A percentile compares a stretch with the other conserved stretches of the same genome.
These are phyloP conservation scores for Phrynocephalus vlangalii DNA, from an alignment of 2,797 vertebrate genomes.

Conservation along the genomic window DNA sequence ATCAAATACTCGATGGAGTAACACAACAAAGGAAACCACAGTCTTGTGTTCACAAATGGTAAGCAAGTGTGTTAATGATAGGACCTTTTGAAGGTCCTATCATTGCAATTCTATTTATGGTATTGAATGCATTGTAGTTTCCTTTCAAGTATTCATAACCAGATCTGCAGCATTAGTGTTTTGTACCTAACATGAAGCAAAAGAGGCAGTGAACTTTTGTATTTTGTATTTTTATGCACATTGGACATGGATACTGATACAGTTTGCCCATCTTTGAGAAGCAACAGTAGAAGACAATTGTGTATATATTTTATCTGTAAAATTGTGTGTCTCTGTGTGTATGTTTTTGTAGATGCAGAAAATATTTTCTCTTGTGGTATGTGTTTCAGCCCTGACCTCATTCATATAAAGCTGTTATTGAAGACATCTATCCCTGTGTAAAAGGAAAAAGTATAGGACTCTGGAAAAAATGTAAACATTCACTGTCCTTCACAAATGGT, in stretches of 20 bases:
- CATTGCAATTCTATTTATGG: not conserved
- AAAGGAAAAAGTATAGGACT: not conserved
- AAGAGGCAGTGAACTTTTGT: too few species aligned
- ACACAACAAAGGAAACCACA: too few species aligned
- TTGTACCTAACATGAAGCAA: too few species aligned
- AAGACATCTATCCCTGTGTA: conserved; percentile 21
- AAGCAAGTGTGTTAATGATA: too few species aligned
- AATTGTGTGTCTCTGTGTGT: not conserved
- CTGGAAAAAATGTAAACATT: conserved; percentile 9
- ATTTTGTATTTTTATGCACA: not conserved
- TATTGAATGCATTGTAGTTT: not conserved
- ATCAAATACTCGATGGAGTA: too few species aligned
- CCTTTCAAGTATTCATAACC: not conserved
- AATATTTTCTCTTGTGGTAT: not conserved
- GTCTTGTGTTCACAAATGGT: too few species aligned
- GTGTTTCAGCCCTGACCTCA: not conserved
- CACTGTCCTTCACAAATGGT: not conserved
- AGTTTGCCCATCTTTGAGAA: conserved; percentile 6
- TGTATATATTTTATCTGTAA: not conserved
- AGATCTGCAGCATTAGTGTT: too few species aligned
- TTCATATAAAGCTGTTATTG: not conserved
- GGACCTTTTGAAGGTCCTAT: too few species aligned
- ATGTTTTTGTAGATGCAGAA: not conserved
- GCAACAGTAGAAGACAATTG: not conserved
- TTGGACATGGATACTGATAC: not conserved